phyloP scores from a whole-genome alignment of 2,797 vertebrate genomes.

The Hemitrygon akajei region DNA sequence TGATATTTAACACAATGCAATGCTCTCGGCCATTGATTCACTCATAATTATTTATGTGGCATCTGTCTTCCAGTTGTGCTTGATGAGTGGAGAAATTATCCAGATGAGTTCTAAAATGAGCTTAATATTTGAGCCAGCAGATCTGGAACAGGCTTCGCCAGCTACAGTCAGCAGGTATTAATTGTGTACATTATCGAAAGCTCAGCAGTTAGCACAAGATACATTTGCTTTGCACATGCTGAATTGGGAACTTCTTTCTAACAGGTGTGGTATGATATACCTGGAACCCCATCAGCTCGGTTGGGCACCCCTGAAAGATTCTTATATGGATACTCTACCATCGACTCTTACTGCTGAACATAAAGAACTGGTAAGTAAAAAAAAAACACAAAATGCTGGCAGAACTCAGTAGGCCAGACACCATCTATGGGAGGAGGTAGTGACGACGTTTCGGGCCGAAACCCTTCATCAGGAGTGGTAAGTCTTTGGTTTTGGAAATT shows the following conservation, averaged over 20 bases:
- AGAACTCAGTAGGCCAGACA: no score
- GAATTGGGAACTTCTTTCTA: conserved; percentile 41
- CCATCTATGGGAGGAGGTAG: no score
- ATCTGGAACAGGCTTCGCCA: conserved; percentile 86
- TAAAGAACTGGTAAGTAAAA: conserved; percentile 71
- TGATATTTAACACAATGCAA: background rate
- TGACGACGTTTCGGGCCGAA: no score
- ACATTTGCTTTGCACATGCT: background rate
- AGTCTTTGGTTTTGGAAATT: conserved; percentile 41
- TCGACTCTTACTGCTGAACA: conserved; percentile 64
- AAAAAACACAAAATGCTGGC: no score
- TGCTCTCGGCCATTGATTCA: background rate
- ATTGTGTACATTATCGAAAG: background rate
- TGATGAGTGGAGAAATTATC: conserved; percentile 96
- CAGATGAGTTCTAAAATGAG: conserved; percentile 93
- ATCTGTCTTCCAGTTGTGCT: conserved; percentile 68
- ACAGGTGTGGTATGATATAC: conserved; percentile 93
- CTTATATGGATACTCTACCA: conserved; percentile 77
- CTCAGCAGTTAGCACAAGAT: background rate
- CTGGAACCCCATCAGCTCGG: conserved; percentile 87
- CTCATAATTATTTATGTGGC: background rate
- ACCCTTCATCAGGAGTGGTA: conserved; percentile 75
- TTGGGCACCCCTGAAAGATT: conserved; percentile 82
- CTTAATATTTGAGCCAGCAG: conserved; percentile 84
- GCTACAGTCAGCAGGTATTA: conserved; percentile 87